These are phyloP conservation scores for Hemibagrus guttatus DNA, from an alignment of 2,797 vertebrate genomes.

Conservation along the genomic window DNA sequence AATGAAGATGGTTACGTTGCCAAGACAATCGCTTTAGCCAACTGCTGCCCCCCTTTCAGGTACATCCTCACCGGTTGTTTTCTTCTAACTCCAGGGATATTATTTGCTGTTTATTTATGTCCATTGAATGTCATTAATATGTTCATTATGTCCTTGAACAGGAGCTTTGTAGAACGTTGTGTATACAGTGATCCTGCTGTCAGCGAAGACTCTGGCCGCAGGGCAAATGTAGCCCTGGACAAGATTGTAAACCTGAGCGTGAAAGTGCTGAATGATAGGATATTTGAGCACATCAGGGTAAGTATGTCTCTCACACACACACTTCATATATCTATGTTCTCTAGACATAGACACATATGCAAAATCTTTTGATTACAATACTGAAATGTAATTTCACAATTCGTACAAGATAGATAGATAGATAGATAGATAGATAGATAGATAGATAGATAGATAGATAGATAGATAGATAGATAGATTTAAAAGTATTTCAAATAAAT, in stretches of 20 bases:
- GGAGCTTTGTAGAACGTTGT: conserved; percentile 81
- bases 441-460: background rate
- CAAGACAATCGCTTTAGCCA: conserved; percentile 83
- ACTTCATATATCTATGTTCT: conserved; percentile 3
- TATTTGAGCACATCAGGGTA: conserved; percentile 86
- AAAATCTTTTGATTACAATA: background rate
- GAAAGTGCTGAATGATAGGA: conserved; percentile 75
- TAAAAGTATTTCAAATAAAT: background rate
- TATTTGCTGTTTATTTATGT: background rate
- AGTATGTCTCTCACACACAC: conserved; percentile 39
- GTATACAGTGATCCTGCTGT: conserved; percentile 75
- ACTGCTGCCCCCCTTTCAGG: conserved; percentile 88
- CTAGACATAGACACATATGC: background rate
- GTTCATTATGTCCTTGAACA: conserved; percentile 56
- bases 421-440: background rate
- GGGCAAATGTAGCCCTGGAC: conserved; percentile 78
- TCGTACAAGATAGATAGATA: background rate
- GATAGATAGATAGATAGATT: background rate
- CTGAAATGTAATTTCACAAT: background rate
- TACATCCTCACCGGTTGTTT: conserved; percentile 51
- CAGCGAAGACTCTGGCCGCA: conserved; percentile 76
- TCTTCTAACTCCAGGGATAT: background rate
- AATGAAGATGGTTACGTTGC: conserved; percentile 73
- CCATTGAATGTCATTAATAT: no score
- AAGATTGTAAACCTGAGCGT: conserved; percentile 79